A percentile compares a stretch with the other conserved stretches of the same genome.
Evolutionary conservation across 2,888 invertebrate genomes (phyloP).

Genomic region (Steinernema scapterisci): DNA sequence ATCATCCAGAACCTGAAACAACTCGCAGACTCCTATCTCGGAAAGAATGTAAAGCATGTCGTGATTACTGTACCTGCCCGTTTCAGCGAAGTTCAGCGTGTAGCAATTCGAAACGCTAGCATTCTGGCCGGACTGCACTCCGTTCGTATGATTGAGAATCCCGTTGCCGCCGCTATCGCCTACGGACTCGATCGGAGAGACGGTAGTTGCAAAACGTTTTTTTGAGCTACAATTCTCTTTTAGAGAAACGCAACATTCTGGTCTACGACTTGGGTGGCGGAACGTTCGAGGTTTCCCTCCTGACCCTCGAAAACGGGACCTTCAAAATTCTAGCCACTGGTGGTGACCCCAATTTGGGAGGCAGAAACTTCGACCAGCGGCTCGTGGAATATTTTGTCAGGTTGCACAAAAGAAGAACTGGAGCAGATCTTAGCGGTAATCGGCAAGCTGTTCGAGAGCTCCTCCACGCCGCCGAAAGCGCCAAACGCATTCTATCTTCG

Average conservation of each 20-base stretch:
- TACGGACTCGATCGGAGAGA: too few species aligned
- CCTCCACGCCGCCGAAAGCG: constrained; percentile 69
- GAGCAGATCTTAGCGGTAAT: constrained; percentile 69
- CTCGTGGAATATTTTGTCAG: constrained; percentile 90
- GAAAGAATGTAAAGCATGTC: too few species aligned
- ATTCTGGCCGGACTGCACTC: too few species aligned
- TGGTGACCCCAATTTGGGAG: constrained; percentile 73
- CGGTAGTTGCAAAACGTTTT: too few species aligned
- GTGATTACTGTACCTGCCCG: too few species aligned
- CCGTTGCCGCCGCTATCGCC: too few species aligned
- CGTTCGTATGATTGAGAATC: too few species aligned
- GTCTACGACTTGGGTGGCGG: constrained; percentile 99
- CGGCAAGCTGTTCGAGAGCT: constrained; percentile 69
- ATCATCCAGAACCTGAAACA: too few species aligned
- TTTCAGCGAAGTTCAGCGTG: too few species aligned
- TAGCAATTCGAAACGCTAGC: too few species aligned
- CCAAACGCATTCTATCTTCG: constrained; percentile 79
- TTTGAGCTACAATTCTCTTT: too few species aligned
- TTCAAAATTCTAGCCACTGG: constrained; percentile 76
- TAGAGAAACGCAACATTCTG: constrained; percentile 87
- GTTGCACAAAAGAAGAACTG: constrained; percentile 72
- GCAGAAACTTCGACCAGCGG: constrained; percentile 81
- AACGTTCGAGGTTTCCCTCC: constrained; percentile 95
- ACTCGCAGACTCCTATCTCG: too few species aligned
- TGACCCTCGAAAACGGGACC: constrained; percentile 98